These are phyloP conservation scores for Osmerus eperlanus DNA, from an alignment of 2,113 vertebrate species.

Conservation along the genomic window DNA sequence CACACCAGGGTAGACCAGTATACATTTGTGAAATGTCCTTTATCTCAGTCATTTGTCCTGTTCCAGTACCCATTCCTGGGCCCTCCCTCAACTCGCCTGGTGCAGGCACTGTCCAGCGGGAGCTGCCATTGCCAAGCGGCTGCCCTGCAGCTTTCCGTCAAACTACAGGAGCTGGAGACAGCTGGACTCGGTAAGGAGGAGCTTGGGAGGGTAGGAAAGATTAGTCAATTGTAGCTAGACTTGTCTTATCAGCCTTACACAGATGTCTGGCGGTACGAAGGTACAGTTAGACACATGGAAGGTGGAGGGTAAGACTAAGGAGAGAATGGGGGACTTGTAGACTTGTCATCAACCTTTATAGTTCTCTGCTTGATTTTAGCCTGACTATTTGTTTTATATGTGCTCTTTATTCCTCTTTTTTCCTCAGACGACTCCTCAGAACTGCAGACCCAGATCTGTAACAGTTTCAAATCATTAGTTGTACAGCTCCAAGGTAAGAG, in stretches of 20 bases:
- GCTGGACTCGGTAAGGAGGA: conserved; percentile 82
- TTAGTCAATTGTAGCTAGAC: neutral
- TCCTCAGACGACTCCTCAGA: conserved; percentile 85
- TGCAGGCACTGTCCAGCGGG: conserved; percentile 81
- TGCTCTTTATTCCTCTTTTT: neutral
- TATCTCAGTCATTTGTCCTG: neutral
- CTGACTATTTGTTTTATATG: neutral
- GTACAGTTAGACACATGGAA: neutral
- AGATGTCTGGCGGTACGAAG: neutral
- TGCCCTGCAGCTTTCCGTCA: conserved; percentile 83
- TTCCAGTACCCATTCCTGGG: conserved; percentile 89
- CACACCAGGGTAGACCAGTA: neutral
- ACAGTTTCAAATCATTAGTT: conserved; percentile 83
- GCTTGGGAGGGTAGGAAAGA: neutral
- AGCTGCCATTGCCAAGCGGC: conserved; percentile 90
- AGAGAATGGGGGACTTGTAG: neutral
- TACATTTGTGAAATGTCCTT: neutral
- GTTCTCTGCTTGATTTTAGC: neutral
- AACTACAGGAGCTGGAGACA: conserved; percentile 88
- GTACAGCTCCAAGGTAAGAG: conserved; percentile 90
- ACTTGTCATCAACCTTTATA: too few relatives aligned
- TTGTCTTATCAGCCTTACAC: neutral
- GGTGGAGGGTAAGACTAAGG: neutral
- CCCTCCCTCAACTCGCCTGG: conserved; percentile 87
- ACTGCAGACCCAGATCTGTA: conserved; percentile 90